These are phyloP conservation scores for Chionomys nivalis DNA, from an alignment of 2,113 vertebrate species.

Conservation along the genomic window DNA sequence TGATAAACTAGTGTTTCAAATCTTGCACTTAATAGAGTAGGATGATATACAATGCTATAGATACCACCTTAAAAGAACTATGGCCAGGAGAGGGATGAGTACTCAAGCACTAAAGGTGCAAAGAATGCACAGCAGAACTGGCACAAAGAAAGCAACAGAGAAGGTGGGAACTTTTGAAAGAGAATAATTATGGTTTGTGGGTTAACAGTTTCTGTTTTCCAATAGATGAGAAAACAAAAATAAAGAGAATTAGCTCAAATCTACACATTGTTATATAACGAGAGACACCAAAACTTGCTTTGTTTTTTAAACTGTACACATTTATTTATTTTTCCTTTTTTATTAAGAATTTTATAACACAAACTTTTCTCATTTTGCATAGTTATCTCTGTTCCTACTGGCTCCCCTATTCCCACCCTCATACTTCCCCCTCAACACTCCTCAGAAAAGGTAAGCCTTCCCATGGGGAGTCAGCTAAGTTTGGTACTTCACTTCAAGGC, in stretches of 20 bases:
- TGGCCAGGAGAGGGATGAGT: not conserved
- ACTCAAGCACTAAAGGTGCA: not conserved
- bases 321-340: too few species aligned
- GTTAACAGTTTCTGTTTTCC: not conserved
- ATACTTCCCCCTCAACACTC: too few species aligned
- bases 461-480: too few species aligned
- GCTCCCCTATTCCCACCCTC: too few species aligned
- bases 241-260: not conserved
- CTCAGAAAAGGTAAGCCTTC: too few species aligned
- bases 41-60: not conserved
- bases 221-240: conserved; percentile 4
- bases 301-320: not conserved
- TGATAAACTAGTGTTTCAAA: not conserved
- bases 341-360: too few species aligned
- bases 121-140: not conserved
- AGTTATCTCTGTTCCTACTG: too few species aligned
- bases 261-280: not conserved
- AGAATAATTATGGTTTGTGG: not conserved
- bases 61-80: not conserved
- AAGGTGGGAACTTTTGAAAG: not conserved
- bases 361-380: too few species aligned
- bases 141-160: not conserved
- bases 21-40: not conserved
- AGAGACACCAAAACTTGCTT: not conserved
- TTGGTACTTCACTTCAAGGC: too few species aligned